These are phyloP conservation scores for Pseudoatta argentina DNA, from an alignment of 1,140 invertebrate genomes.

Conservation along the genomic window DNA sequence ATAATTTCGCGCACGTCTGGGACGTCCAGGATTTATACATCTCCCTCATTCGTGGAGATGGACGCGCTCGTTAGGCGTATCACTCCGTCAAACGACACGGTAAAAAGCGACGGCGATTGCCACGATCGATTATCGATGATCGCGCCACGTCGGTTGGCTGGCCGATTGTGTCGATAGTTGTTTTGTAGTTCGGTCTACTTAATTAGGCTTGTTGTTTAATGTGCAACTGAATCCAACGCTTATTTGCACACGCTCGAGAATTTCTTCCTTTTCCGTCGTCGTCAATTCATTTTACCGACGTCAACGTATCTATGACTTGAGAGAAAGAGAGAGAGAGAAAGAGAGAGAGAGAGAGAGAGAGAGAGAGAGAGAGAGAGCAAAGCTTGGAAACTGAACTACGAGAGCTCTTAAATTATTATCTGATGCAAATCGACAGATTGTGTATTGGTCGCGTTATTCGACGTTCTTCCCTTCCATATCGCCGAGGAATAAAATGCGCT, in stretches of 20 bases:
- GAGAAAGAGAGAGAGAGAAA: not conserved
- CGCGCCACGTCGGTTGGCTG: not conserved
- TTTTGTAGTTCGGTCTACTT: slow-evolving; percentile 33
- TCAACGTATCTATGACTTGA: not conserved
- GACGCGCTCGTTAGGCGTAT: slow-evolving; percentile 53
- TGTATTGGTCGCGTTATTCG: slow-evolving; percentile 17
- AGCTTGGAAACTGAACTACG: not conserved
- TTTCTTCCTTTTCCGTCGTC: not conserved
- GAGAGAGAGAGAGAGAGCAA: not conserved
- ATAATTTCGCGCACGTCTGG: slow-evolving; percentile 47
- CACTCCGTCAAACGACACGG: slow-evolving; percentile 47
- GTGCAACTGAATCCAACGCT: not conserved
- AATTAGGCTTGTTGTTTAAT: slow-evolving; percentile 42
- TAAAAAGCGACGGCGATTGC: slow-evolving; percentile 51
- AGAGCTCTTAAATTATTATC: slow-evolving; percentile 9
- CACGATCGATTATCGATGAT: slow-evolving; percentile 50
- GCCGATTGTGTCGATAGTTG: slow-evolving; percentile 21
- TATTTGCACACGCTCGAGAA: not conserved
- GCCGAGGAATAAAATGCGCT: slow-evolving; percentile 38
- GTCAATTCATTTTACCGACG: not conserved
- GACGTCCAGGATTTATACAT: slow-evolving; percentile 46
- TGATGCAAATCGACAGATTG: slow-evolving; percentile 2
- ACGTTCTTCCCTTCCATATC: slow-evolving; percentile 7
- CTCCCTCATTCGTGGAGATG: slow-evolving; percentile 22
- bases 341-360: not conserved